phyloP scores from a whole-genome alignment of 1,140 invertebrate genomes.

The Bilobella aurantiaca region DNA sequence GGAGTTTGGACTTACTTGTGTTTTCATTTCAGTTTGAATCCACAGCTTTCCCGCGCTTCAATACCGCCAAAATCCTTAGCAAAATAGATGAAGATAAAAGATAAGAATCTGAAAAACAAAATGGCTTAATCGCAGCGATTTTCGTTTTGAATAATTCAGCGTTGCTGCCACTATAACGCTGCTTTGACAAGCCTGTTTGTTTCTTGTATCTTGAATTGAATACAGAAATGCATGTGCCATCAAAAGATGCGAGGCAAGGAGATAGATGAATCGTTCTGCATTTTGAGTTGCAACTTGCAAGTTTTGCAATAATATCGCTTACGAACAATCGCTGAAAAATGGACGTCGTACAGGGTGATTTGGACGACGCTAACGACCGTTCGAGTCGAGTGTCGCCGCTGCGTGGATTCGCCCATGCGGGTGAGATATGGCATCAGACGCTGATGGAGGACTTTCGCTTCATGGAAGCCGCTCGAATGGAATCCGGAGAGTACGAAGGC shows the following conservation, averaged over 20 bases:
- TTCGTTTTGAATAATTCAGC: neutral
- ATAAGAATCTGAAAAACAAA: no score
- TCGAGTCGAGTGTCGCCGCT: neutral
- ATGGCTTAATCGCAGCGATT: no score
- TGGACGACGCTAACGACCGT: neutral
- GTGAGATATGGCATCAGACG: constrained; percentile 20
- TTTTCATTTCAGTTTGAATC: no score
- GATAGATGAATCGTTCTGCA: no score
- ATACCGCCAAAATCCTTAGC: no score
- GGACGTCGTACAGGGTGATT: neutral
- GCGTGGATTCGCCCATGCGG: neutral
- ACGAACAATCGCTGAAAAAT: neutral
- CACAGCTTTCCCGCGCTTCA: no score
- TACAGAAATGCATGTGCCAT: no score
- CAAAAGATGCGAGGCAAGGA: no score
- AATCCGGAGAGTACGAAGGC: constrained; percentile 29
- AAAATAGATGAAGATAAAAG: no score
- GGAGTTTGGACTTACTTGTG: no score
- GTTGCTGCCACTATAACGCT: neutral
- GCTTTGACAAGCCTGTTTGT: neutral
- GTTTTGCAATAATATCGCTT: no score
- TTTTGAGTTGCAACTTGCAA: no score
- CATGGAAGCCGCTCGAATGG: constrained; percentile 30
- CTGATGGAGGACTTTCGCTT: constrained; percentile 27
- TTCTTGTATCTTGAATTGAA: neutral